Percentiles rank a stretch among this genome's conserved stretches.
phyloP scores from a whole-genome alignment of 2,113 vertebrate species.

The Scatophagus argus region DNA sequence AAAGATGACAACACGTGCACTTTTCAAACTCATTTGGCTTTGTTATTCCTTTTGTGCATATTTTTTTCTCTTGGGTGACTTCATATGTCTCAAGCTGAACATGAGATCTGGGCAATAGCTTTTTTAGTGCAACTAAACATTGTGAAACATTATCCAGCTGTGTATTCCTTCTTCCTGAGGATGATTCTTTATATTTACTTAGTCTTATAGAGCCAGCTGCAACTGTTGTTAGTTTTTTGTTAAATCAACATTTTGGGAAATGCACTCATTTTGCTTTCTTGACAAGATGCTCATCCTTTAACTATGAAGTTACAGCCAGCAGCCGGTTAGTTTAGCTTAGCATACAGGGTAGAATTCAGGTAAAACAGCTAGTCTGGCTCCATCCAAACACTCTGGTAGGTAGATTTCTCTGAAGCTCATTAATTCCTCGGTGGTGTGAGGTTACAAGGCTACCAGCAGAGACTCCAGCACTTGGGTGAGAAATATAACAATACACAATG shows the following conservation, averaged over 20 bases:
- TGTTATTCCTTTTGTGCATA: slow-evolving; percentile 37
- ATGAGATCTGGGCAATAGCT: neutral
- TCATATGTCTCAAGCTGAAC: neutral
- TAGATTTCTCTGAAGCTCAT: neutral
- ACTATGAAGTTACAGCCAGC: neutral
- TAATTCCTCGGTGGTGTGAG: neutral
- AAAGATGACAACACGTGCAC: slow-evolving; percentile 38
- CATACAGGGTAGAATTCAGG: neutral
- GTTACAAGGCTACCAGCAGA: neutral
- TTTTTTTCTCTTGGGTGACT: slow-evolving; percentile 21
- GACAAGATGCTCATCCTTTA: neutral
- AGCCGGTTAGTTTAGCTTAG: neutral
- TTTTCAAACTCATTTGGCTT: slow-evolving; percentile 18
- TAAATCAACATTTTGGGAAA: neutral
- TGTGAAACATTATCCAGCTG: neutral
- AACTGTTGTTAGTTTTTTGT: neutral
- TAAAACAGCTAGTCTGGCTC: neutral
- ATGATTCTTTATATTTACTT: slow-evolving; percentile 3
- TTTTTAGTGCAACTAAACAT: neutral
- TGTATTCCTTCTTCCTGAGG: neutral
- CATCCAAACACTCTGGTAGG: neutral
- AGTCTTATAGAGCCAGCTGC: neutral
- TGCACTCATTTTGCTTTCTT: neutral
- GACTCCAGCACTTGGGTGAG: neutral
- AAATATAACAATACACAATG: neutral